Base-by-base conservation (phyloP, 2,888 invertebrate genomes). In the Stenodema calcarata region DNA sequence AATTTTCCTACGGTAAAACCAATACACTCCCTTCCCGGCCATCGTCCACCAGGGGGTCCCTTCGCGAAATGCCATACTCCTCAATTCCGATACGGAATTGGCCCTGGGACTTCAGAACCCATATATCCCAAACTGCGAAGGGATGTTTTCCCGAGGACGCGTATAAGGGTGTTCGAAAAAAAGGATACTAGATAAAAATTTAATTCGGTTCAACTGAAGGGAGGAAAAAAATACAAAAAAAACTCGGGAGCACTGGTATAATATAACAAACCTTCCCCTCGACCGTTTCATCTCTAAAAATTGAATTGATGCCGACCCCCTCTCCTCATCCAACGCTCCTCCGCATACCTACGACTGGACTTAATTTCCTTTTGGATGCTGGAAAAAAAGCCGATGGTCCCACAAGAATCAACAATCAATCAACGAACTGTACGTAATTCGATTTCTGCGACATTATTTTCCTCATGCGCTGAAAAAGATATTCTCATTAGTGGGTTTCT, bases 351-450 rank as follows among this genome's bases (percentile, higher is more conserved):
- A n/a, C 79, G 41, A 28, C 16, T 35, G 23, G 30, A 47, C 84
- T 83, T 86, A 81, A 87, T 88, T 88, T 86, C 87, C 87, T 87
- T 50, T 47, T 18, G 44, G n/a, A 42, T 18, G 35, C n/a, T 16
- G 18, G n/a, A n/a, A n/a, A 76, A 76, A 76, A 76, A 76, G 35
- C 7, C 27, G 2, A 30, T 28, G 88, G 88, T 88, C 88, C 88
- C 88, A 88, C 88, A 88, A 89, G 88, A 89, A 89, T 89, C 88
- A 89, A 88, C 88, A 88, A 89, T 88, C 89, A 88, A 89, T 89
- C 89, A 88, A 88, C n/a, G 35, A 88, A 89, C 88, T 88, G 84
- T 86, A 87, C 62, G 86, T 88, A 88, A 89, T 89, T 88, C 87
- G 88, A 89, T 89, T 88, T 86, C 85, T 87, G 80, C 87, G 87